Evolutionary conservation across 2,888 invertebrate species (phyloP).

Genomic region (Helleia helle): DNA sequence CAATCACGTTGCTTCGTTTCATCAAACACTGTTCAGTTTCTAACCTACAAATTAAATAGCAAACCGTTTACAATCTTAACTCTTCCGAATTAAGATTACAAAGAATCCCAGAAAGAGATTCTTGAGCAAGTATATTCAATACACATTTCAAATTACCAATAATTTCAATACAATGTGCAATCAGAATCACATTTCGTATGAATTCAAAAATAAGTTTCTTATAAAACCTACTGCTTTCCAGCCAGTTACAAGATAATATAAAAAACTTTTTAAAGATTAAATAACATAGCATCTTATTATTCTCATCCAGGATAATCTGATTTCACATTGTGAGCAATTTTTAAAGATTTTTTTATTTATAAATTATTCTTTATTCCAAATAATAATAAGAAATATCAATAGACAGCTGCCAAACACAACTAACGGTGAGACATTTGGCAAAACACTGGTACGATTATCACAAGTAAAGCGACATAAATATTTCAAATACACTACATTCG

Average conservation of each 20-base stretch:
- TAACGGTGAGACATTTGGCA: constrained; percentile 1
- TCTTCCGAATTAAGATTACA: too few species aligned
- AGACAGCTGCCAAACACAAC: constrained; percentile 6
- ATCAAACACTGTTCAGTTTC: constrained; percentile 60
- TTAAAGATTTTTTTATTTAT: too few species aligned
- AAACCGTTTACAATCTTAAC: too few species aligned
- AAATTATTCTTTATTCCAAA: too few species aligned
- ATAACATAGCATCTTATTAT: constrained; percentile 4
- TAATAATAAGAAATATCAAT: constrained; percentile 1
- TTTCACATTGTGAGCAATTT: too few species aligned
- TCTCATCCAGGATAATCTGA: too few species aligned
- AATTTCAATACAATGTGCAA: background rate
- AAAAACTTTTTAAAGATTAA: constrained; percentile 9
- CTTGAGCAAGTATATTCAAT: constrained; percentile 7
- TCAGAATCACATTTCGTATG: background rate
- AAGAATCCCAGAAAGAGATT: background rate
- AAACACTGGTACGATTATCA: constrained; percentile 21
- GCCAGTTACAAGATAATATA: constrained; percentile 4
- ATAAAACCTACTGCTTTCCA: constrained; percentile 5
- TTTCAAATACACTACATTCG: constrained; percentile 14
- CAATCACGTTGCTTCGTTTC: constrained; percentile 58
- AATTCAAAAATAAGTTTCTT: constrained; percentile 8
- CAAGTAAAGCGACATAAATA: constrained; percentile 28
- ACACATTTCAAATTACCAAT: background rate
- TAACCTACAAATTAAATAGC: constrained; percentile 27